These are phyloP conservation scores for Theropithecus gelada DNA, from an alignment of 2,113 vertebrate genomes.

Conservation along the genomic window DNA sequence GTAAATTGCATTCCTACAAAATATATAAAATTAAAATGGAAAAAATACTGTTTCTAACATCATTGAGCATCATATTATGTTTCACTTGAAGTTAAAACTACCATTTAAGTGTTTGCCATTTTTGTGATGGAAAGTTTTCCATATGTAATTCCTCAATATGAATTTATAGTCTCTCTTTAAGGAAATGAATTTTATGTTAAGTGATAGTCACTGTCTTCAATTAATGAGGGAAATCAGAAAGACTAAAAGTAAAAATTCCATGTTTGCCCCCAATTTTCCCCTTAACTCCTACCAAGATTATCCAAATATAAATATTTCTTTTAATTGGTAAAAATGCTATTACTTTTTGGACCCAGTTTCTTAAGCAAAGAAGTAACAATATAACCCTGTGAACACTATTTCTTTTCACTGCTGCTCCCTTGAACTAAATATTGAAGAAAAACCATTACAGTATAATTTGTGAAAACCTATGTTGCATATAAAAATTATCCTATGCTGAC, in stretches of 20 bases:
- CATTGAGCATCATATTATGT: background rate
- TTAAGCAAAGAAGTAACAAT: conserved; percentile 5
- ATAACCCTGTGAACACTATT: background rate
- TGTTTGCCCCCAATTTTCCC: background rate
- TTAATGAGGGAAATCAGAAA: background rate
- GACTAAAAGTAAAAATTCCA: background rate
- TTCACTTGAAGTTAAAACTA: background rate
- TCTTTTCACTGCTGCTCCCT: background rate
- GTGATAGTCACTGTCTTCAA: background rate
- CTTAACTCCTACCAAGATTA: background rate
- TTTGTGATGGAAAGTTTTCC: background rate
- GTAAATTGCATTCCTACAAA: background rate
- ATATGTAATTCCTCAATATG: background rate
- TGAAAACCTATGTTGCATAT: background rate
- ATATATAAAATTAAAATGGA: background rate
- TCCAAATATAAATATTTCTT: background rate
- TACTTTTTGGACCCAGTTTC: background rate
- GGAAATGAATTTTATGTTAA: background rate
- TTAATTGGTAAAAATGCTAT: conserved; percentile 1
- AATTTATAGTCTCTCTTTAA: background rate
- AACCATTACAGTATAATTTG: background rate
- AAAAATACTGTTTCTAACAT: background rate
- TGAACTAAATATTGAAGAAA: conserved; percentile 20
- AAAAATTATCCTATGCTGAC: conserved; percentile 33
- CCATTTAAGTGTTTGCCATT: background rate